phyloP scores from a whole-genome alignment of 64 coral and sea anemone genomes.

The Dendrophyllia cribrosa region DNA sequence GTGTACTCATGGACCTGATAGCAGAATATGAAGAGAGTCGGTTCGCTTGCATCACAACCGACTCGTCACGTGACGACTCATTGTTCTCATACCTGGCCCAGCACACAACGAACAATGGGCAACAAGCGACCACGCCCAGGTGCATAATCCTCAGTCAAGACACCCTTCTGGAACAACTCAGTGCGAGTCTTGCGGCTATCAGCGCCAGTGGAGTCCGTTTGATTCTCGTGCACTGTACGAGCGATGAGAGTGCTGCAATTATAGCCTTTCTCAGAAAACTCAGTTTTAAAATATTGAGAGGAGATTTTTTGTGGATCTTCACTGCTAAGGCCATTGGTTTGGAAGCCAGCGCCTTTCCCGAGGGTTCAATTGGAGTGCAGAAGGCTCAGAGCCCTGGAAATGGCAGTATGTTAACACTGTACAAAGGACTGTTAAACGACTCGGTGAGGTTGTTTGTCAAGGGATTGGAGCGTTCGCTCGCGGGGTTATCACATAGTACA shows the following conservation, averaged over 20 bases:
- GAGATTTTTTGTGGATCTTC: constrained; percentile 79
- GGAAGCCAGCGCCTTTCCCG: constrained; percentile 47
- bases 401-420: not conserved
- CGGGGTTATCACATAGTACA: not conserved
- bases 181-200: constrained; percentile 59
- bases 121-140: constrained; percentile 12
- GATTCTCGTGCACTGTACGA: constrained; percentile 64
- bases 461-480: not conserved
- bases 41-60: constrained; percentile 84
- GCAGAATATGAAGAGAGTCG: constrained; percentile 80
- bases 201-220: constrained; percentile 55
- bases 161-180: constrained; percentile 38
- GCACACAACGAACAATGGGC: constrained; percentile 28
- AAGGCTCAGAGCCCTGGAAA: constrained; percentile 11
- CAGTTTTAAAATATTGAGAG: constrained; percentile 31
- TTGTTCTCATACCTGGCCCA: constrained; percentile 59
- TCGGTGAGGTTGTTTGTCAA: constrained; percentile 38
- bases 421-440: constrained; percentile 36
- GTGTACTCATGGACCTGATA: constrained; percentile 61
- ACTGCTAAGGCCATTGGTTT: constrained; percentile 59
- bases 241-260: constrained; percentile 43
- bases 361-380: constrained; percentile 72
- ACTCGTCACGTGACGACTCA: constrained; percentile 55
- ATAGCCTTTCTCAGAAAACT: constrained; percentile 51
- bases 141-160: constrained; percentile 46